Evolutionary conservation across 2,797 vertebrate species (phyloP).

Genomic region (Bucorvus abyssinicus): DNA sequence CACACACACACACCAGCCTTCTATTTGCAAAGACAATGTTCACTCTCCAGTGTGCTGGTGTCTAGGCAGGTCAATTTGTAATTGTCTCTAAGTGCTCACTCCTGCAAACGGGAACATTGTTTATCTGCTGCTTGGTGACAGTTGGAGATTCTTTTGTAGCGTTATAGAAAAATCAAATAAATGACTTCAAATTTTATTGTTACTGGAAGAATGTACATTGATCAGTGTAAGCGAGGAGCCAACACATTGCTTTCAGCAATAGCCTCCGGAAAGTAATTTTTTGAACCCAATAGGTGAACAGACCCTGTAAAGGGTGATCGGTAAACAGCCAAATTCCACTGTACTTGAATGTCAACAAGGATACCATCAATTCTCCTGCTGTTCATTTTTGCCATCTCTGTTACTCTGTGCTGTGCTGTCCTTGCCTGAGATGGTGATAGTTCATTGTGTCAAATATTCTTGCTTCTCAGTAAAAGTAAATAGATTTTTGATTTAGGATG

Average conservation of each 20-base stretch:
- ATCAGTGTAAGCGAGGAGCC: not conserved
- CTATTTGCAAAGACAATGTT: not conserved
- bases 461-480: conserved; percentile 36
- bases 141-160: not conserved
- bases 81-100: not conserved
- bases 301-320: not conserved
- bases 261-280: conserved; percentile 29
- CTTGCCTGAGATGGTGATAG: not conserved
- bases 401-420: not conserved
- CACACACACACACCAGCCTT: not conserved
- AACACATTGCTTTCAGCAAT: not conserved
- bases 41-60: not conserved
- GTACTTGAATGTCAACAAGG: not conserved
- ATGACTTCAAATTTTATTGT: conserved; percentile 23
- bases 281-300: conserved; percentile 6
- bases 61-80: not conserved
- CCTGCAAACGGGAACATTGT: not conserved
- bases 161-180: conserved; percentile 21
- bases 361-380: not conserved
- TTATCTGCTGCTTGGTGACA: conserved; percentile 6
- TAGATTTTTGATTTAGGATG: conserved; percentile 51
- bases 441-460: conserved; percentile 1
- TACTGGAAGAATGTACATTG: conserved; percentile 22
- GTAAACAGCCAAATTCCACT: conserved; percentile 23
- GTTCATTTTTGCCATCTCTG: not conserved